phyloP scores from a whole-genome alignment of 2,797 vertebrate genomes.

The Numenius phaeopus region DNA sequence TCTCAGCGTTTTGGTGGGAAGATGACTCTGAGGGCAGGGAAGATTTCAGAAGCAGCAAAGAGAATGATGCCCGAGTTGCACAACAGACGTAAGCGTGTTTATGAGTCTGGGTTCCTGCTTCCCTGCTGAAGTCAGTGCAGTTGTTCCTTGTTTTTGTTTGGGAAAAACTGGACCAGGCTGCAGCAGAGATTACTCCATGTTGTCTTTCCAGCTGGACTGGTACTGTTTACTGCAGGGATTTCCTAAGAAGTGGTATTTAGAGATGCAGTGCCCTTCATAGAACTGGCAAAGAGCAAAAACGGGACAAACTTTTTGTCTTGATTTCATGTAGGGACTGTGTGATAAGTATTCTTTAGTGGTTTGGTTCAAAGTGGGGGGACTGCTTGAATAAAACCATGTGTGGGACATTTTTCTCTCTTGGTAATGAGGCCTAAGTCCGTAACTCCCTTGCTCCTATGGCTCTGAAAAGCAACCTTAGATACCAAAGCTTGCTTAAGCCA shows the following conservation, averaged over 20 bases:
- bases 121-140: neutral
- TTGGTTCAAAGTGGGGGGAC: neutral
- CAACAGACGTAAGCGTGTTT: neutral
- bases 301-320: neutral
- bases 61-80: neutral
- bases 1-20: neutral
- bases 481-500: neutral
- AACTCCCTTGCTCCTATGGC: neutral
- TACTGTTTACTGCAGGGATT: neutral
- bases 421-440: neutral
- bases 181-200: neutral
- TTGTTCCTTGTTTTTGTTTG: neutral
- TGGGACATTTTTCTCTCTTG: neutral
- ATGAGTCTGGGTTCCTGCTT: neutral
- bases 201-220: neutral
- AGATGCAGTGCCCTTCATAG: neutral
- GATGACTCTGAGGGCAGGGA: neutral
- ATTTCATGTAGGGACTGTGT: neutral
- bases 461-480: neutral
- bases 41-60: neutral
- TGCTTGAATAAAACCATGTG: neutral
- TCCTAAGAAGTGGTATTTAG: neutral
- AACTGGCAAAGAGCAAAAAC: neutral
- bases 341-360: neutral
- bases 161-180: neutral